Conservation (phyloP, 1,140 invertebrate genomes). For the Myzus persicae region DNA sequence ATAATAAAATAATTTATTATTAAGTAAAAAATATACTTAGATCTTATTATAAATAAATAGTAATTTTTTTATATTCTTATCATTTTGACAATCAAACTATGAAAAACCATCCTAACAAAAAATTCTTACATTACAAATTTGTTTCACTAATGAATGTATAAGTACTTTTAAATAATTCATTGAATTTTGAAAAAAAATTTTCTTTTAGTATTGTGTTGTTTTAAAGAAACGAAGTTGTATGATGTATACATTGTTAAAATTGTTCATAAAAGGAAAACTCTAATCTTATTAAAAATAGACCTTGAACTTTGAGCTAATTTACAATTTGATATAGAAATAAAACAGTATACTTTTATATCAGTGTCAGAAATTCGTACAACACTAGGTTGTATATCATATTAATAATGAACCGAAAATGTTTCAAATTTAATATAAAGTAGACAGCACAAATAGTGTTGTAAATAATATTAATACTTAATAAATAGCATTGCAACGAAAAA, state of each 20-base stretch:
- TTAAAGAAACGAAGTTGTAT: not conserved
- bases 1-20: too few relatives aligned
- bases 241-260: not conserved
- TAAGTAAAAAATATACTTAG: too few relatives aligned
- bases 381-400: not conserved
- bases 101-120: not conserved
- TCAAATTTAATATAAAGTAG: not conserved
- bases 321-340: not conserved
- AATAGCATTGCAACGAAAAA: not conserved
- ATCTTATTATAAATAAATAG: not conserved
- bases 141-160: not conserved
- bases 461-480: not conserved
- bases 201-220: not conserved
- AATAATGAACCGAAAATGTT: not conserved
- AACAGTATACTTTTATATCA: not conserved
- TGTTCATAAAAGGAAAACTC: not conserved
- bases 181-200: not conserved
- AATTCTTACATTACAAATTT: not conserved
- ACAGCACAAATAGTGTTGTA: not conserved
- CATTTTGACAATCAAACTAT: not conserved
- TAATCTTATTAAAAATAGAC: not conserved
- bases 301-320: slow-evolving; percentile 2
- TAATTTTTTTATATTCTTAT: not conserved
- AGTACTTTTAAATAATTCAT: not conserved
- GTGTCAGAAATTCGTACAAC: not conserved